Base-by-base conservation (phyloP, 2,113 vertebrate genomes). In the Apus apus region DNA sequence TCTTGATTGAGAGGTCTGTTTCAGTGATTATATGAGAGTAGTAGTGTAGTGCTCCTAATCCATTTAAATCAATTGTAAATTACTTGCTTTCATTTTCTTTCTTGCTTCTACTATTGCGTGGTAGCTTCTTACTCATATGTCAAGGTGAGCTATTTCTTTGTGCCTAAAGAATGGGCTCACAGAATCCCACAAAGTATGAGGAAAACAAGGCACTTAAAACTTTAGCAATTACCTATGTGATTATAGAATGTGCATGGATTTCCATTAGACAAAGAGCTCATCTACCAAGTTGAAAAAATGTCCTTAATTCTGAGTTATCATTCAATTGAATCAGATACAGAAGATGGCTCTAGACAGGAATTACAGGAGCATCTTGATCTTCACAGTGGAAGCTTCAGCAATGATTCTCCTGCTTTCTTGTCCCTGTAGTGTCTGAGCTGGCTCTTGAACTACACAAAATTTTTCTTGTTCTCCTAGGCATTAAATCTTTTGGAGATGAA, bases 1-100 rank as follows among this genome's bases (percentile, higher is more conserved):
- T 83, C 32, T 73, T 94, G 90, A 93, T 60, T 81, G 94, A 94
- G 90, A 79, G 82, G 20, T 85, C 87, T 86, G 64, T 80, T 91
- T 83, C 3, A 5, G 67, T 93, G 79, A 93, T 94, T 93, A 80
- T 27, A 51, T 30, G 50, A 84, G 3, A 72, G 34, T 34, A 70
- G 36, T 51, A 73, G 64, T 77, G 56, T 88, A 56, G 76, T 53
- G 68, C 32, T 91, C 27, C 48, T 87, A 73, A 93, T 83, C 60
- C 38, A 64, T 90, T 90, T 93, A 87, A 97, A 94, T 91, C 21
- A 22, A 64, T 80, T 86, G 56, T 51, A 93, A 96, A 93, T 83
- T 26, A 83, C 79, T 93, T 73, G 11, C 29, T 18, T 89, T 81
- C 54, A 11, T 93, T 96, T 94, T 80, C 57, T 91, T 13, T 90